Percentiles rank a stretch among this genome's conserved stretches.
Conservation (phyloP, 92 coral and sea anemone species). For the Micromussa lordhowensis region DNA sequence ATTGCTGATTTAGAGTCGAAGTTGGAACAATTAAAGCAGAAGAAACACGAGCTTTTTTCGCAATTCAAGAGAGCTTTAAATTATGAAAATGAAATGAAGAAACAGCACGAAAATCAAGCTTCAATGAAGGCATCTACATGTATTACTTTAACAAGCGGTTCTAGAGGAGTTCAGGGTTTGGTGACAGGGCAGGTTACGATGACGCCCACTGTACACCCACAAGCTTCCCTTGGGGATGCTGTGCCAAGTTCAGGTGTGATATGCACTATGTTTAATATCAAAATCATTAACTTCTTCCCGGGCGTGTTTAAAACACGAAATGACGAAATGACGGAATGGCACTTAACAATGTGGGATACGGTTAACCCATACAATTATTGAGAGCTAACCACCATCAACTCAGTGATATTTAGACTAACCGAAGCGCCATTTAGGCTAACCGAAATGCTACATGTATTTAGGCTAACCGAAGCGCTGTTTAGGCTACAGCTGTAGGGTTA, state of each 20-base stretch:
- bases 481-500: no score
- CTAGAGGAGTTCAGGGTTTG: constrained; percentile 11
- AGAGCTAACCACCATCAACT: no score
- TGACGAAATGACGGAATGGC: no score
- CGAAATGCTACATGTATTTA: no score
- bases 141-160: not conserved
- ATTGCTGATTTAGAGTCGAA: constrained; percentile 77
- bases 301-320: no score
- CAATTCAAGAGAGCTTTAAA: constrained; percentile 83
- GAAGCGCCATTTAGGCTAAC: no score
- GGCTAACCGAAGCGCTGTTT: no score
- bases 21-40: constrained; percentile 73
- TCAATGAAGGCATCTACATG: constrained; percentile 25
- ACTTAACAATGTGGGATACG: no score
- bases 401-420: no score
- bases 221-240: constrained; percentile 6
- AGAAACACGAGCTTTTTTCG: constrained; percentile 90
- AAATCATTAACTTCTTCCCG: no score
- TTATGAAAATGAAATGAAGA: constrained; percentile 71
- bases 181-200: constrained; percentile 26
- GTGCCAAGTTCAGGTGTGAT: constrained; percentile 27
- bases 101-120: constrained; percentile 59
- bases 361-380: no score
- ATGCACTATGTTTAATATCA: no score
- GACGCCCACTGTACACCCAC: constrained; percentile 10